Evolutionary conservation across 2,888 invertebrate species (phyloP).

Genomic region (Hipparchia semele): DNA sequence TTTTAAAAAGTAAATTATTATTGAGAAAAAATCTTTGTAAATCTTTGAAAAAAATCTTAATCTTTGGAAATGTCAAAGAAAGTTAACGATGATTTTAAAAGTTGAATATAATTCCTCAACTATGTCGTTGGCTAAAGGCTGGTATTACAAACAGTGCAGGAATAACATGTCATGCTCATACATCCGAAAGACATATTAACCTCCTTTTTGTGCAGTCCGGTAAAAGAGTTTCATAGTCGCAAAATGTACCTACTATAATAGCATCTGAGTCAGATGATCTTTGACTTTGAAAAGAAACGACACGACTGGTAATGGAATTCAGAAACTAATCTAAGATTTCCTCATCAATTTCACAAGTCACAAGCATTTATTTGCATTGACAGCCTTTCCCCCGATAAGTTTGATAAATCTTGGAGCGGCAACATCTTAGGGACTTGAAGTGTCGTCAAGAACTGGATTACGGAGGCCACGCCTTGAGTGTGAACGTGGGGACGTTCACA

Average conservation of each 20-base stretch:
- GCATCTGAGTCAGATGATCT: background rate
- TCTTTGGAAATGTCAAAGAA: no score
- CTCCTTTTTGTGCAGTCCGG: no score
- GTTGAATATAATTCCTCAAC: no score
- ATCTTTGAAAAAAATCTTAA: no score
- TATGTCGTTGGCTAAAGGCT: no score
- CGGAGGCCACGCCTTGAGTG: constrained; percentile 40
- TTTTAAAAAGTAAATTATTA: no score
- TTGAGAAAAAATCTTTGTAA: no score
- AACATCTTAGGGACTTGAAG: constrained; percentile 35
- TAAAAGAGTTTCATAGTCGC: background rate
- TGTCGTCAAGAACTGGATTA: constrained; percentile 42
- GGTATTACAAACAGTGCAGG: no score
- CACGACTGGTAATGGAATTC: background rate
- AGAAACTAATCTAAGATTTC: constrained; percentile 25
- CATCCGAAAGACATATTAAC: no score
- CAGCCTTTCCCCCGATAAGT: constrained; percentile 29
- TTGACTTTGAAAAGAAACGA: background rate
- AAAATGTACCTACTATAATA: background rate
- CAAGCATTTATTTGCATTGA: constrained; percentile 34
- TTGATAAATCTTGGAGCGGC: constrained; percentile 43
- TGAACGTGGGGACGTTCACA: constrained; percentile 26
- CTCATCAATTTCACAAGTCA: constrained; percentile 24
- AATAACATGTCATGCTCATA: no score
- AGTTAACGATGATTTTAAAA: no score